Evolutionary conservation across 23 tunicate species (phyloP).

Genomic region (Styela clava): DNA sequence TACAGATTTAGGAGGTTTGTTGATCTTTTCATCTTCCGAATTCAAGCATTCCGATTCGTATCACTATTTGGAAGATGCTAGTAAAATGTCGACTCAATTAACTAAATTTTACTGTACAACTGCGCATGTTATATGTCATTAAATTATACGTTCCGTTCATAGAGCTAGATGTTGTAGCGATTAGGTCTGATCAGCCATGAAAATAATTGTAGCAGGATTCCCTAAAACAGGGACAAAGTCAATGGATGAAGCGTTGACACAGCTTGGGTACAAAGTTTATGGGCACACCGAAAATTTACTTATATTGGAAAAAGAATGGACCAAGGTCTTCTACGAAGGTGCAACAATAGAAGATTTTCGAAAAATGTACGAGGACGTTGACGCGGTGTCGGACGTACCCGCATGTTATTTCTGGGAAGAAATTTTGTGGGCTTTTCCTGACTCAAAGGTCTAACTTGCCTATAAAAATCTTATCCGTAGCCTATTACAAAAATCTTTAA

Average conservation of each 20-base stretch:
- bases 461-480: too few relatives aligned
- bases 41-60: too few relatives aligned
- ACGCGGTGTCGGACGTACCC: slow-evolving; percentile 20
- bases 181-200: too few relatives aligned
- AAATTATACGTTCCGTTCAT: too few relatives aligned
- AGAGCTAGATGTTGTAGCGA: too few relatives aligned
- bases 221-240: slow-evolving; percentile 19
- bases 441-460: slow-evolving; percentile 14
- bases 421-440: slow-evolving; percentile 10
- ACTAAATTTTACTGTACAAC: too few relatives aligned
- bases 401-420: slow-evolving; percentile 27
- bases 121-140: too few relatives aligned
- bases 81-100: too few relatives aligned
- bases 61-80: too few relatives aligned
- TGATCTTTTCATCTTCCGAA: too few relatives aligned
- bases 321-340: neutral
- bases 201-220: slow-evolving; percentile 13
- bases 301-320: slow-evolving; percentile 18
- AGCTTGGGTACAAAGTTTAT: slow-evolving; percentile 5
- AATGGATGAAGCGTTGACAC: slow-evolving; percentile 9
- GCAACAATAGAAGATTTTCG: neutral
- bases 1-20: too few relatives aligned
- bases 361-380: slow-evolving; percentile 15
- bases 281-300: slow-evolving; percentile 19
- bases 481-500: too few relatives aligned